Evolutionary conservation across 2,888 invertebrate species (phyloP).

Genomic region (Ethmia dodecea): DNA sequence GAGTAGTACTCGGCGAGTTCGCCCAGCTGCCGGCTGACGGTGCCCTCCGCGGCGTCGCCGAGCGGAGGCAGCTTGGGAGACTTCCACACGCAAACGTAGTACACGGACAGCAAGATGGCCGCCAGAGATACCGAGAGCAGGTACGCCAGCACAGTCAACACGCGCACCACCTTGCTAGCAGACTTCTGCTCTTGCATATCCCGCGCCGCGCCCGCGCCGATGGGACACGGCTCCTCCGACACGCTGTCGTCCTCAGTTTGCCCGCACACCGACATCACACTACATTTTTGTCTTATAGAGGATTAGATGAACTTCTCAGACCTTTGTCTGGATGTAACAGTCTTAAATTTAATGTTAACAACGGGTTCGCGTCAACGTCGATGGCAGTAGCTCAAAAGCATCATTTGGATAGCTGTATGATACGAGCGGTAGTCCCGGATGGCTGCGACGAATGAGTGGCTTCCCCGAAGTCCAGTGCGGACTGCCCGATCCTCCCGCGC

Average conservation of each 20-base stretch:
- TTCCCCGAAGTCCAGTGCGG: constrained; percentile 19
- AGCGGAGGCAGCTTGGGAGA: constrained; percentile 74
- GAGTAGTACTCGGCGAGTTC: neutral
- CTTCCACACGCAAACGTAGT: constrained; percentile 90
- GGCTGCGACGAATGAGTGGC: constrained; percentile 8
- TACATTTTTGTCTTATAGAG: constrained; percentile 38
- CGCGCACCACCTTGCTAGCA: constrained; percentile 70
- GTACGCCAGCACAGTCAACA: constrained; percentile 89
- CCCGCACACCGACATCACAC: constrained; percentile 60
- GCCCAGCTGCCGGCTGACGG: constrained; percentile 28
- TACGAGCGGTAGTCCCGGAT: neutral
- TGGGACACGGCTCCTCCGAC: constrained; percentile 39
- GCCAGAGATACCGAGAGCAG: constrained; percentile 91
- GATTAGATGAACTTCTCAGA: too few relatives aligned
- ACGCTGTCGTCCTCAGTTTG: constrained; percentile 51
- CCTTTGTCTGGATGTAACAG: constrained; percentile 11
- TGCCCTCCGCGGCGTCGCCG: constrained; percentile 24
- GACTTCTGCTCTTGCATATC: constrained; percentile 60
- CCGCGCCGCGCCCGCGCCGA: constrained; percentile 30
- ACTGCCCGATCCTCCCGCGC: constrained; percentile 30
- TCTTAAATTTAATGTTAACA: constrained; percentile 1
- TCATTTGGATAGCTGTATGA: neutral
- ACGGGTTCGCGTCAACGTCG: too few relatives aligned
- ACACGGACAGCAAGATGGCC: constrained; percentile 87
- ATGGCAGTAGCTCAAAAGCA: neutral